phyloP scores from a whole-genome alignment of 2,888 invertebrate species.

The Spilarctia lutea region DNA sequence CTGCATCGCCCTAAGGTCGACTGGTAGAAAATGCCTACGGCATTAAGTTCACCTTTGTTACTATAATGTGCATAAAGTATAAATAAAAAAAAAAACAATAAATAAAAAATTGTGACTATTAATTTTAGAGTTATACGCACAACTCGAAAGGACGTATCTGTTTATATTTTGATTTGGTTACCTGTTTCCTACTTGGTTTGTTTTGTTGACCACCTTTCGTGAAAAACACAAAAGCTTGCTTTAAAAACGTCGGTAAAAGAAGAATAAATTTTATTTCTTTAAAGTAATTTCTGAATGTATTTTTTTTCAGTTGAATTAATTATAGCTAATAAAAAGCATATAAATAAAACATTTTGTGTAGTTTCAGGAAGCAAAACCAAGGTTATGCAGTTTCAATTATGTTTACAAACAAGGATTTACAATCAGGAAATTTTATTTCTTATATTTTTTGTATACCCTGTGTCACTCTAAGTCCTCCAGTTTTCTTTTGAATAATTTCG shows the following conservation, averaged over 20 bases:
- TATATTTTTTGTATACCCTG: no score
- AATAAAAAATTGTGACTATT: neutral
- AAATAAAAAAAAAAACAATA: no score
- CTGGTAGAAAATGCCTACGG: no score
- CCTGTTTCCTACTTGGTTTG: no score
- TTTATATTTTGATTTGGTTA: no score
- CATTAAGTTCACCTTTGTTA: no score
- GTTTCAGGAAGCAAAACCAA: neutral
- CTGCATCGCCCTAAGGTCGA: no score
- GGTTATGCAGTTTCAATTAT: neutral
- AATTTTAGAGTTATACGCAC: neutral
- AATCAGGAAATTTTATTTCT: no score
- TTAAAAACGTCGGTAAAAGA: neutral
- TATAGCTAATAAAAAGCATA: neutral
- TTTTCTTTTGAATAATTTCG: no score
- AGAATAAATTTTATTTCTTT: neutral
- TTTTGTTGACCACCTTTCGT: neutral
- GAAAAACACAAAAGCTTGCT: neutral
- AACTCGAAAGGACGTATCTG: no score
- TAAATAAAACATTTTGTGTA: neutral
- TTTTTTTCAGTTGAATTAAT: neutral
- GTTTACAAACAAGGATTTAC: slow-evolving; percentile 27
- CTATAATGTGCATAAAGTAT: no score
- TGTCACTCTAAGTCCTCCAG: no score
- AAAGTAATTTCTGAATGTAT: neutral